These are phyloP conservation scores for Plecturocebus donacophilus DNA, from an alignment of 2,113 vertebrate species.

Conservation along the genomic window DNA sequence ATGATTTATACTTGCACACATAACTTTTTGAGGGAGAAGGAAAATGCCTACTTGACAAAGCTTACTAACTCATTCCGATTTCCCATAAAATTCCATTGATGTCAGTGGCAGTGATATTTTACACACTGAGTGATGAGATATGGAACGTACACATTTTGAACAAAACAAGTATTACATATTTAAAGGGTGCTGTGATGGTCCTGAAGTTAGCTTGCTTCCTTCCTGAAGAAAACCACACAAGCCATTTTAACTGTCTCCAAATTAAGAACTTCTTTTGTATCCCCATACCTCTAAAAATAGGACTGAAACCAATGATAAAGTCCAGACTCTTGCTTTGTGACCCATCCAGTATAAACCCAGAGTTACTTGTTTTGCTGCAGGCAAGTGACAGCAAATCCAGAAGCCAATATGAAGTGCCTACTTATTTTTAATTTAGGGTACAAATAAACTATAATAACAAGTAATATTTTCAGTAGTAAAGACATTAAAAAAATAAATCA, in stretches of 20 bases:
- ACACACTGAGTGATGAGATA: background rate
- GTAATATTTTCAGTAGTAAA: conserved; percentile 42
- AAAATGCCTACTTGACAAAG: background rate
- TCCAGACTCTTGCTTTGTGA: conserved; percentile 7
- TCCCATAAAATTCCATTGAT: conserved; percentile 9
- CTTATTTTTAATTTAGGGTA: background rate
- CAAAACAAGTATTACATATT: background rate
- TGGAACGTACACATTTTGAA: background rate
- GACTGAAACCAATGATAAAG: background rate
- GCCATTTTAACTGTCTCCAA: conserved; percentile 27
- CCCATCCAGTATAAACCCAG: background rate
- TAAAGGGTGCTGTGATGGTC: background rate
- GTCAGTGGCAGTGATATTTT: background rate
- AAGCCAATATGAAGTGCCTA: background rate
- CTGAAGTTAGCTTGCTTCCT: background rate
- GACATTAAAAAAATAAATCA: background rate
- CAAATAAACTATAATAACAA: background rate
- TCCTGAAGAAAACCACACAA: conserved; percentile 29
- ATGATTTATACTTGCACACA: background rate
- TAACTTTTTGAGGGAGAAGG: conserved; percentile 5
- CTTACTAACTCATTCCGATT: background rate
- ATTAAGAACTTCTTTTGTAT: conserved; percentile 44
- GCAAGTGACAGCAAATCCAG: background rate
- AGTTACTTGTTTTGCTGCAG: background rate
- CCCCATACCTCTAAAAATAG: conserved; percentile 13